These are phyloP conservation scores for Drosophila affinis DNA, from an alignment of 2,888 invertebrate genomes.

Conservation along the genomic window DNA sequence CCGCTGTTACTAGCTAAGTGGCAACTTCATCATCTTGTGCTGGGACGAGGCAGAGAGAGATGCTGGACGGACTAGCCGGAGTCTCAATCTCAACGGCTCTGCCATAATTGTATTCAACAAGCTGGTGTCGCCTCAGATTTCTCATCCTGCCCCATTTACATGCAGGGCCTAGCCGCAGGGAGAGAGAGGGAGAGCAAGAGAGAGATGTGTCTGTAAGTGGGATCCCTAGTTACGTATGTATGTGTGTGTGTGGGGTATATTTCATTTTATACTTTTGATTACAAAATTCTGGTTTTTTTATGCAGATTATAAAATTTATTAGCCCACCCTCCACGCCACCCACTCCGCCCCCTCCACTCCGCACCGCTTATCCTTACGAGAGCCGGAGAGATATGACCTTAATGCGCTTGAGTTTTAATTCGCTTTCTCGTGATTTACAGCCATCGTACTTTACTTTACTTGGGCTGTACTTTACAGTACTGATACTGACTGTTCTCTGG, in stretches of 20 bases:
- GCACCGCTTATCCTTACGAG: conserved; percentile 22
- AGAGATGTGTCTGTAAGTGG: background rate
- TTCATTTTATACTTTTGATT: conserved; percentile 67
- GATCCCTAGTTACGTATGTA: conserved; percentile 1
- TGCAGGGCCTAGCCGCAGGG: background rate
- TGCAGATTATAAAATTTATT: conserved; percentile 75
- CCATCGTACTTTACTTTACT: conserved; percentile 33
- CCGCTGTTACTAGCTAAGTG: conserved; percentile 62
- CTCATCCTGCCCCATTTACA: conserved; percentile 17
- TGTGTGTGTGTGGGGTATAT: conserved; percentile 20
- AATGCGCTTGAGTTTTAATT: conserved; percentile 72
- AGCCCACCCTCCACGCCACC: conserved; percentile 50
- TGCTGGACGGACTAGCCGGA: conserved; percentile 44
- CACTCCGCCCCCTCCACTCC: conserved; percentile 41
- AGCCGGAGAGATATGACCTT: conserved; percentile 53
- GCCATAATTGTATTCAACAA: conserved; percentile 77
- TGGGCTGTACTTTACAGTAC: conserved; percentile 22
- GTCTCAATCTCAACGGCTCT: conserved; percentile 65
- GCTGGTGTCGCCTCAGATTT: conserved; percentile 71
- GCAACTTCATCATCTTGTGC: conserved; percentile 70
- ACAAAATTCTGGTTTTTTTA: conserved; percentile 56
- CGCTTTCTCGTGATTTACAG: conserved; percentile 61
- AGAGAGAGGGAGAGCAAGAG: background rate
- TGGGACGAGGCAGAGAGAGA: conserved; percentile 7
- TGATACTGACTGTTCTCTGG: background rate